A percentile compares a stretch with the other conserved stretches of the same genome.
These are phyloP conservation scores for Chaetodon trifasciatus DNA, from an alignment of 2,797 vertebrate genomes.

Conservation along the genomic window DNA sequence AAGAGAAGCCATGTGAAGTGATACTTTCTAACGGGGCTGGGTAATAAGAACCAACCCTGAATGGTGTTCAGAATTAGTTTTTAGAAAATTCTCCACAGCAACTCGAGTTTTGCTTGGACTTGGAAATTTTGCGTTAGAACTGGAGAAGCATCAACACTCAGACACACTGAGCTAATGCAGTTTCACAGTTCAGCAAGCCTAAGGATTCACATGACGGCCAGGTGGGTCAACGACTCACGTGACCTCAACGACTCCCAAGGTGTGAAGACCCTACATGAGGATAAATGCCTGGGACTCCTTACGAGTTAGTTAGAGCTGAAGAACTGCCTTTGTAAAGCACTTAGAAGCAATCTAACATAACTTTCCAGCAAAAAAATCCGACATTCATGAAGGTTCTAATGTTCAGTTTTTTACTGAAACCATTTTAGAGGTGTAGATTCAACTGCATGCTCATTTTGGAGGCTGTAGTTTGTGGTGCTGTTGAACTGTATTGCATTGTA, in stretches of 20 bases:
- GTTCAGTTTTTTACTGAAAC: neutral
- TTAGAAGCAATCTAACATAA: neutral
- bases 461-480: neutral
- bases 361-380: neutral
- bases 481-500: neutral
- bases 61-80: neutral
- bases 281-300: too few relatives aligned
- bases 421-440: neutral
- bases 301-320: too few relatives aligned
- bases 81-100: neutral
- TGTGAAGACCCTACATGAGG: too few relatives aligned
- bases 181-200: too few relatives aligned
- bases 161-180: too few relatives aligned
- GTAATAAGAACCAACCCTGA: constrained; percentile 5
- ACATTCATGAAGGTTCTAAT: neutral
- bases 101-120: constrained; percentile 14
- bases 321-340: too few relatives aligned
- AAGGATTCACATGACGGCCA: too few relatives aligned
- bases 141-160: too few relatives aligned
- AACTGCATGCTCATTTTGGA: neutral
- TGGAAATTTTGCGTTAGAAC: neutral
- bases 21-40: neutral
- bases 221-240: too few relatives aligned
- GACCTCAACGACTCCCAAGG: too few relatives aligned
- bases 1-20: constrained; percentile 1